phyloP scores from a whole-genome alignment of 2,888 invertebrate species.

The Eupelmus urozonus region DNA sequence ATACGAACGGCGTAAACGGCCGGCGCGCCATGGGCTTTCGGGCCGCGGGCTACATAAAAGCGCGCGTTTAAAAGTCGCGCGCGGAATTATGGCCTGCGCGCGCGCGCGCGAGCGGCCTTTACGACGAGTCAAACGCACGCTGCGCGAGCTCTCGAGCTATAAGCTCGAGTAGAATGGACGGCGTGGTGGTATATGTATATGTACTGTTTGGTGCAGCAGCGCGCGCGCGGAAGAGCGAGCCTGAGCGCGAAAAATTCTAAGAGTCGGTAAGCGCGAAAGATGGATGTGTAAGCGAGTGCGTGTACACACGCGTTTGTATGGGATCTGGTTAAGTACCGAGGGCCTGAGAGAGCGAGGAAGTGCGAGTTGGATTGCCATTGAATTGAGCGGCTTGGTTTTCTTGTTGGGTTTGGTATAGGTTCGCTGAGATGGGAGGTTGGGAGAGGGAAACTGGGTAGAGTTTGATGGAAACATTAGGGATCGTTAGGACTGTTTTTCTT shows the following conservation, averaged over 20 bases:
- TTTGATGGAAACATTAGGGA: too few species aligned
- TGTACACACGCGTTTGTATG: too few species aligned
- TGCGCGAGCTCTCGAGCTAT: too few species aligned
- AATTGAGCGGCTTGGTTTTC: too few species aligned
- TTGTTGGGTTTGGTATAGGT: too few species aligned
- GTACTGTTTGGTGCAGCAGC: background rate
- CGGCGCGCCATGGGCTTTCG: background rate
- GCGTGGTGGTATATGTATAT: background rate
- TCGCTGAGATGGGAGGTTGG: too few species aligned
- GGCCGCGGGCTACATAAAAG: constrained; percentile 40
- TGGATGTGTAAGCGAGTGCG: background rate
- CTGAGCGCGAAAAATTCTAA: constrained; percentile 22
- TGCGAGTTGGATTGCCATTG: too few species aligned
- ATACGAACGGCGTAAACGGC: too few species aligned
- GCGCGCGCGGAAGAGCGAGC: background rate
- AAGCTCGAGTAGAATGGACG: constrained; percentile 53
- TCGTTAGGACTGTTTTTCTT: too few species aligned
- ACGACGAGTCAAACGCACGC: constrained; percentile 64
- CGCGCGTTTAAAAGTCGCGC: constrained; percentile 60
- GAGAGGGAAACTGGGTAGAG: too few species aligned
- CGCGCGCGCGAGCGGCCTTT: constrained; percentile 52
- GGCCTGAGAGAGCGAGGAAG: too few species aligned
- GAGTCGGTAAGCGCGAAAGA: background rate
- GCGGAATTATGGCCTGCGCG: constrained; percentile 48
- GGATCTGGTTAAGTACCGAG: too few species aligned